Evolutionary conservation across 2,888 invertebrate genomes (phyloP).

Genomic region (Germaria angustata): DNA sequence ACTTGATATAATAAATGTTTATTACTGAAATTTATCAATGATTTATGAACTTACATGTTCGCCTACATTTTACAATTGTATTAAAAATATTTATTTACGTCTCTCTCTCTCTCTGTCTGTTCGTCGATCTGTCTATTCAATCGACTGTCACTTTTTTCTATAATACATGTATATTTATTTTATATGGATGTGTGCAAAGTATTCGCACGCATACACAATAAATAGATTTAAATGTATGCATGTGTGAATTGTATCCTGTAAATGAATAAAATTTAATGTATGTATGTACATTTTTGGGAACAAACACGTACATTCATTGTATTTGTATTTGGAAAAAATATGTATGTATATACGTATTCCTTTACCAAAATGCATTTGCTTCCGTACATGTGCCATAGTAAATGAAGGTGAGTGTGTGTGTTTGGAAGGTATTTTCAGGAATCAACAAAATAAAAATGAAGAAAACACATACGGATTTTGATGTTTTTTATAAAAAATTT

Average conservation of each 20-base stretch:
- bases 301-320: neutral
- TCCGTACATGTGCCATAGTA: neutral
- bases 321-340: neutral
- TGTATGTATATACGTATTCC: neutral
- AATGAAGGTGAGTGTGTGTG: constrained; percentile 39
- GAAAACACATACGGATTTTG: constrained; percentile 54
- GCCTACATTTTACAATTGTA: constrained; percentile 7
- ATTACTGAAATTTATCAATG: too few relatives aligned
- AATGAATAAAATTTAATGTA: constrained; percentile 57
- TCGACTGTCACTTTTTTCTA: constrained; percentile 9
- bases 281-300: constrained; percentile 5
- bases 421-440: constrained; percentile 19
- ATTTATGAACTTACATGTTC: neutral
- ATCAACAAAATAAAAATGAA: constrained; percentile 61
- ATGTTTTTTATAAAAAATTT: constrained; percentile 46
- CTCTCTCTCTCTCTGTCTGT: neutral
- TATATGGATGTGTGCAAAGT: neutral
- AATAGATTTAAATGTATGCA: constrained; percentile 22
- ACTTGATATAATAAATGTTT: too few relatives aligned
- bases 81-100: too few relatives aligned
- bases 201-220: neutral
- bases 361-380: constrained; percentile 38
- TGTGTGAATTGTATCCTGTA: constrained; percentile 46
- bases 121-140: constrained; percentile 9
- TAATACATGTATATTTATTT: neutral